Evolutionary conservation across 2,113 vertebrate genomes (phyloP).

Genomic region (Actenoides lindsayi): DNA sequence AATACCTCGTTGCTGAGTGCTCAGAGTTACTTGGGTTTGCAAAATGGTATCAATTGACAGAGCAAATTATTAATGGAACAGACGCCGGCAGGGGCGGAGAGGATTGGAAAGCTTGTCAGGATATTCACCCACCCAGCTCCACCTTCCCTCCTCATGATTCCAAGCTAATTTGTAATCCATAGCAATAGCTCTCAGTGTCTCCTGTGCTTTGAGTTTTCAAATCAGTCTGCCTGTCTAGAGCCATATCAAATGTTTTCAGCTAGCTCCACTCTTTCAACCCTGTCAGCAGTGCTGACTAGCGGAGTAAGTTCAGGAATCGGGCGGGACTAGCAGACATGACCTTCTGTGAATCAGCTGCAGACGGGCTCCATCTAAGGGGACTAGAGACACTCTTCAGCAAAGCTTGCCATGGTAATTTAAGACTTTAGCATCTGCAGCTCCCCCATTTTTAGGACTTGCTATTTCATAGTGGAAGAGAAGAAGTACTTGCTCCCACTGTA

Average conservation of each 20-base stretch:
- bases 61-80: conserved; percentile 36
- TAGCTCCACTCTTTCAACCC: neutral
- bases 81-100: neutral
- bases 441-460: neutral
- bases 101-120: neutral
- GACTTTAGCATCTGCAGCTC: neutral
- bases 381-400: neutral
- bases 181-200: neutral
- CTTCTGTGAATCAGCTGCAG: conserved; percentile 5
- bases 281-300: neutral
- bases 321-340: neutral
- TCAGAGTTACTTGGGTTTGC: neutral
- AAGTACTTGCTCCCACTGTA: neutral
- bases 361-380: neutral
- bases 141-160: neutral
- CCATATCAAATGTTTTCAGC: neutral
- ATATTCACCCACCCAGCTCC: neutral
- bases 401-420: neutral
- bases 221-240: conserved; percentile 37
- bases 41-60: neutral
- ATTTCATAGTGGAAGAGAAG: neutral
- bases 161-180: conserved; percentile 15
- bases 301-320: neutral
- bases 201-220: neutral
- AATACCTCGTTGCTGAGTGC: neutral